phyloP scores from a whole-genome alignment of 1,140 invertebrate species.

The Drosophila repleta region DNA sequence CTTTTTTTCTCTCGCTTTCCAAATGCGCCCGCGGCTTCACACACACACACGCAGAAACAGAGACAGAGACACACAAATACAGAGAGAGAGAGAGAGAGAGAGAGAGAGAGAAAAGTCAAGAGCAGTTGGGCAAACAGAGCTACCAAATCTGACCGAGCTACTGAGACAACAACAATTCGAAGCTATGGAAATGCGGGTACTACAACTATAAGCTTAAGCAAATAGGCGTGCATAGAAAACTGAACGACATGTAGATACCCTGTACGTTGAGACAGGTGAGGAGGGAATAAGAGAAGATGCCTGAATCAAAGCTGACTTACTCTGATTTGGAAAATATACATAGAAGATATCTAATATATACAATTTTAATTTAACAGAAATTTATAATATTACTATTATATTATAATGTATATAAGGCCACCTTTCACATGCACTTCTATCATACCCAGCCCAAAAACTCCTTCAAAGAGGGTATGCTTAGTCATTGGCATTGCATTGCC shows the following conservation, averaged over 20 bases:
- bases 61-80: not conserved
- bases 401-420: too few species aligned
- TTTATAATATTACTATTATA: too few species aligned
- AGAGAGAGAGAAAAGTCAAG: not conserved
- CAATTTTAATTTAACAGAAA: not conserved
- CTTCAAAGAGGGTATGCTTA: slow-evolving; percentile 9
- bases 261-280: not conserved
- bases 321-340: too few species aligned
- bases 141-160: not conserved
- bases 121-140: not conserved
- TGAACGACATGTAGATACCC: not conserved
- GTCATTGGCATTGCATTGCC: slow-evolving; percentile 18
- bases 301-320: too few species aligned
- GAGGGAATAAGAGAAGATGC: too few species aligned
- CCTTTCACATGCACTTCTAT: too few species aligned
- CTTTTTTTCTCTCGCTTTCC: slow-evolving; percentile 7
- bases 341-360: too few species aligned
- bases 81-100: too few species aligned
- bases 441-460: not conserved
- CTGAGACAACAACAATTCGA: slow-evolving; percentile 27
- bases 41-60: not conserved
- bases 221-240: not conserved
- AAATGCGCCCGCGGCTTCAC: slow-evolving; percentile 19
- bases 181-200: slow-evolving; percentile 21
- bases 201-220: slow-evolving; percentile 28